Conservation (phyloP, 2,113 vertebrate genomes). For the Leucopternis melanops region DNA sequence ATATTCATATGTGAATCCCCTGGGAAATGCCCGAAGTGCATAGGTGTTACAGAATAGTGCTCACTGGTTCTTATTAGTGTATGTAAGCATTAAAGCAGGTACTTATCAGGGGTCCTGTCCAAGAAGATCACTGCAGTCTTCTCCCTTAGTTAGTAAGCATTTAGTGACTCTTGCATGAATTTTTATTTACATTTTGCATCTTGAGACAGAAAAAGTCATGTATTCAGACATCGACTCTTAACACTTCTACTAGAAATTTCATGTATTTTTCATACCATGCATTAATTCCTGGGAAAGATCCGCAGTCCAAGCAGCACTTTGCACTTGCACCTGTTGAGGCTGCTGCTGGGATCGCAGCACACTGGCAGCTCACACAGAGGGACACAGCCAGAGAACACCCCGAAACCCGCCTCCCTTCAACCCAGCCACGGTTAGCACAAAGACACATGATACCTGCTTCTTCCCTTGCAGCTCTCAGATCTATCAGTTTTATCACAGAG, state of each 20-base stretch:
- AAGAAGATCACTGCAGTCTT: not conserved
- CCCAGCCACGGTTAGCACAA: accelerated
- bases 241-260: not conserved
- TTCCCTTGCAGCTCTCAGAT: not conserved
- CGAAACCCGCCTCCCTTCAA: accelerated
- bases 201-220: not conserved
- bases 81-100: not conserved
- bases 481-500: not conserved
- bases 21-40: not conserved
- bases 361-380: not conserved
- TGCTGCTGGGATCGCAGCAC: not conserved
- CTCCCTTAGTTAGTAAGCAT: not conserved
- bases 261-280: not conserved
- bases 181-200: not conserved
- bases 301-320: not conserved
- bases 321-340: not conserved
- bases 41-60: not conserved
- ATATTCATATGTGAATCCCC: not conserved
- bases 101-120: not conserved
- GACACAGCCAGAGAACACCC: not conserved
- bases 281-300: not conserved
- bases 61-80: not conserved
- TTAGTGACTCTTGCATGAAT: not conserved
- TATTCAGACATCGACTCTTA: not conserved
- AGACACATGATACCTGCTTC: not conserved